These are phyloP conservation scores for Trypoxylon attenuatum DNA, from an alignment of 2,888 invertebrate genomes.

Conservation along the genomic window DNA sequence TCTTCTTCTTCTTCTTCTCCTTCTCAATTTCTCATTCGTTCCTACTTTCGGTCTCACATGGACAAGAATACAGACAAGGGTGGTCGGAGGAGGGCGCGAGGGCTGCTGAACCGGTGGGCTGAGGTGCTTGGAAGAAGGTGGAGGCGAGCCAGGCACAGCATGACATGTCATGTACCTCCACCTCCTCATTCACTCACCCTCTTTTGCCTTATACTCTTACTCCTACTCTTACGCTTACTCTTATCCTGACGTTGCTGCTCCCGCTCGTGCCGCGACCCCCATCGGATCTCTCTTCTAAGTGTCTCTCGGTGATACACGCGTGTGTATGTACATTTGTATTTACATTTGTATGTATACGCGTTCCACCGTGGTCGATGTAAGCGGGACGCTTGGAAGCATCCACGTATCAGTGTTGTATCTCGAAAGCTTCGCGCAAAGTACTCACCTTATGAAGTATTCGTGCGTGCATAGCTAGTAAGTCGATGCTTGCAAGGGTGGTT, in stretches of 20 bases:
- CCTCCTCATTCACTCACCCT: constrained; percentile 34
- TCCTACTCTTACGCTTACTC: constrained; percentile 11
- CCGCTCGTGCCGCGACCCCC: background rate
- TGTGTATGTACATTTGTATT: background rate
- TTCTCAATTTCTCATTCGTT: no score
- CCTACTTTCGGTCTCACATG: no score
- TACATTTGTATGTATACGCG: background rate
- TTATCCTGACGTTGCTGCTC: background rate
- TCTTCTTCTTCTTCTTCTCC: no score
- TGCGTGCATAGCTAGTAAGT: constrained; percentile 28
- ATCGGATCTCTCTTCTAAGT: background rate
- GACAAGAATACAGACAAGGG: no score
- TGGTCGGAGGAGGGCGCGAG: constrained; percentile 15
- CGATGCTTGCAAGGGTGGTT: constrained; percentile 15
- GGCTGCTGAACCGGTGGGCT: constrained; percentile 41
- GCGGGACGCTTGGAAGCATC: no score
- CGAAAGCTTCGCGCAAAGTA: no score
- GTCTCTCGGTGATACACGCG: background rate
- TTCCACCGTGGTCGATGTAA: background rate
- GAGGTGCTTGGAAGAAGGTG: constrained; percentile 58
- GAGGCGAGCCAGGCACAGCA: constrained; percentile 62
- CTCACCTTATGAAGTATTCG: constrained; percentile 28
- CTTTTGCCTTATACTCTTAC: constrained; percentile 32
- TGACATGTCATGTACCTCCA: constrained; percentile 62
- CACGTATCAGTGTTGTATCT: no score